These are phyloP conservation scores for Pyrgus malvae DNA, from an alignment of 2,888 invertebrate genomes.

Conservation along the genomic window DNA sequence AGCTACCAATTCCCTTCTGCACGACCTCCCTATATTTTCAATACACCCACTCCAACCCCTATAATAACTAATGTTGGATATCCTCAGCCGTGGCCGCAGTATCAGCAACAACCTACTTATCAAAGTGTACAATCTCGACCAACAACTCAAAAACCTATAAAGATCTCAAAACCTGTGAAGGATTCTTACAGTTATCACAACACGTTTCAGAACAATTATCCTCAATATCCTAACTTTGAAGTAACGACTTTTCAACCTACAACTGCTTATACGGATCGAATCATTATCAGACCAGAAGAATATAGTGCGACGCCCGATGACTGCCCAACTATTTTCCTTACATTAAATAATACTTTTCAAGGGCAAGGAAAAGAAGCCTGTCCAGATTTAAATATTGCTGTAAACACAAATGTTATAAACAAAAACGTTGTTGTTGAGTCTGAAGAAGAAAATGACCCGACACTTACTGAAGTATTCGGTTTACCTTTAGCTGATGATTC, in stretches of 20 bases:
- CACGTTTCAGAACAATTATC: conserved; percentile 50
- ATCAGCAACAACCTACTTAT: conserved; percentile 26
- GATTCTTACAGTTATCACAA: conserved; percentile 58
- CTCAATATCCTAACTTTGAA: conserved; percentile 56
- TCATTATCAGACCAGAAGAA: conserved; percentile 73
- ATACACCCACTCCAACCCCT: conserved; percentile 60
- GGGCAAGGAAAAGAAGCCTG: conserved; percentile 84
- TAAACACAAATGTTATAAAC: conserved; percentile 86
- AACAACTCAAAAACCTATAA: conserved; percentile 55
- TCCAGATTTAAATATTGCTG: conserved; percentile 86
- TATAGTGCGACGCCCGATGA: conserved; percentile 67
- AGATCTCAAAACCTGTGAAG: conserved; percentile 53
- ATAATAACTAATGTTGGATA: conserved; percentile 73
- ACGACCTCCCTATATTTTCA: conserved; percentile 58
- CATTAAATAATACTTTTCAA: conserved; percentile 77
- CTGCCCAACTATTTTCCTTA: conserved; percentile 82
- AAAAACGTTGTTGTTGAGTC: conserved; percentile 76
- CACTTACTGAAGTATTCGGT: conserved; percentile 61
- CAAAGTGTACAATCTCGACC: conserved; percentile 39
- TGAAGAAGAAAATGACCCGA: conserved; percentile 60
- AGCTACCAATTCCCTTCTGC: conserved; percentile 41
- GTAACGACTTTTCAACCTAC: conserved; percentile 69
- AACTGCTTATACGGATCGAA: conserved; percentile 67
- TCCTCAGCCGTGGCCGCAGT: conserved; percentile 46
- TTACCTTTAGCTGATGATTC: conserved; percentile 62